These are phyloP conservation scores for Luperina nickerlii DNA, from an alignment of 2,888 invertebrate species.

Conservation along the genomic window DNA sequence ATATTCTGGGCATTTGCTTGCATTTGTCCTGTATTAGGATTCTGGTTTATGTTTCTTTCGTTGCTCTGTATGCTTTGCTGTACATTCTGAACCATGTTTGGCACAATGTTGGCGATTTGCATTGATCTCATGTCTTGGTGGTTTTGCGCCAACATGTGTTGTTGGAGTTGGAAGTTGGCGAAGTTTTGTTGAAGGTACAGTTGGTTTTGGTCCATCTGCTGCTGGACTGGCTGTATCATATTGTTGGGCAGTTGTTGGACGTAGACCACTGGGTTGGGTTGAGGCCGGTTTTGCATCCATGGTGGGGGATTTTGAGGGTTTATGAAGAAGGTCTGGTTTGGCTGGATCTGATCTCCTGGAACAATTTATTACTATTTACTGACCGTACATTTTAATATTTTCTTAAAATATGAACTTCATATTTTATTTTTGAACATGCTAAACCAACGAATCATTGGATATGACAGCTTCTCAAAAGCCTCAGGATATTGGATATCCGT, in stretches of 20 bases:
- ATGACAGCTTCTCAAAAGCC: no score
- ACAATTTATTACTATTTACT: constrained; percentile 53
- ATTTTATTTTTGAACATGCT: background rate
- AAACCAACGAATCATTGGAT: background rate
- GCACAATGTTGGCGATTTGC: constrained; percentile 71
- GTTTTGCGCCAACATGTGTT: constrained; percentile 76
- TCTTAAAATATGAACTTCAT: background rate
- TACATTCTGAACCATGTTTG: constrained; percentile 71
- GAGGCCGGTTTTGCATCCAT: constrained; percentile 82
- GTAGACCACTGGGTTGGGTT: constrained; percentile 83
- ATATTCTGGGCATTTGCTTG: constrained; percentile 60
- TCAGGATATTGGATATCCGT: background rate
- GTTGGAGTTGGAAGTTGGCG: constrained; percentile 78
- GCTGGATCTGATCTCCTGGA: constrained; percentile 84
- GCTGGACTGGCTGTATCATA: constrained; percentile 77
- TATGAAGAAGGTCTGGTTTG: constrained; percentile 82
- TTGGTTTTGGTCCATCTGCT: constrained; percentile 81
- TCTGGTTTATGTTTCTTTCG: constrained; percentile 59
- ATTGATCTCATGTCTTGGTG: constrained; percentile 72
- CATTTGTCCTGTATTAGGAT: constrained; percentile 59
- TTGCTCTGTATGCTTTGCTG: constrained; percentile 65
- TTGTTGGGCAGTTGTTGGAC: constrained; percentile 83
- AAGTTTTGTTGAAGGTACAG: constrained; percentile 82
- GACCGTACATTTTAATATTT: background rate
- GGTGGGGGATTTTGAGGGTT: constrained; percentile 86